Evolutionary conservation across 1,140 invertebrate species (phyloP).

Genomic region (Drosophila dunni): DNA sequence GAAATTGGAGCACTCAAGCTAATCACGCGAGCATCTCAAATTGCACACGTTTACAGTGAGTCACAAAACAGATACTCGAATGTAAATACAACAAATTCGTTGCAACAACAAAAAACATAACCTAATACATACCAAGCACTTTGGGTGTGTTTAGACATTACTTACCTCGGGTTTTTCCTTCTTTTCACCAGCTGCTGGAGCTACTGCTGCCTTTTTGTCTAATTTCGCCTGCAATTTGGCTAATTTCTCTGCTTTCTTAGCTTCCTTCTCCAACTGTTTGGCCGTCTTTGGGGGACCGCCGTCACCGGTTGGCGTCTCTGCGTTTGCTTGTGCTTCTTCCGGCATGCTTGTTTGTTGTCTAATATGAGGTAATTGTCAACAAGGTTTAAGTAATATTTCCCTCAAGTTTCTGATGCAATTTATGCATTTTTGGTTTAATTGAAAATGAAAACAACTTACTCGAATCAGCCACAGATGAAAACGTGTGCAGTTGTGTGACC

Average conservation of each 20-base stretch:
- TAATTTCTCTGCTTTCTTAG: slow-evolving; percentile 94
- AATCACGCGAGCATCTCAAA: slow-evolving; percentile 2
- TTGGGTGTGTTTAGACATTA: not conserved
- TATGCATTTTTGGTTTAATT: slow-evolving; percentile 2
- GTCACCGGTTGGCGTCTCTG: slow-evolving; percentile 37
- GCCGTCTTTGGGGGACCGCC: slow-evolving; percentile 89
- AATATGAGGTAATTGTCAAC: slow-evolving; percentile 19
- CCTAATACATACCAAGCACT: slow-evolving; percentile 1
- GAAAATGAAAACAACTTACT: slow-evolving; percentile 42
- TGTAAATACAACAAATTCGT: slow-evolving; percentile 6
- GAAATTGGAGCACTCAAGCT: slow-evolving; percentile 1
- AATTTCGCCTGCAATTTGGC: slow-evolving; percentile 97
- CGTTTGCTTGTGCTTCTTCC: slow-evolving; percentile 34
- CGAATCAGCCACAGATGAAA: slow-evolving; percentile 64
- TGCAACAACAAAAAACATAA: slow-evolving; percentile 25
- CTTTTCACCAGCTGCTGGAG: slow-evolving; percentile 86
- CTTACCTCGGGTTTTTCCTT: slow-evolving; percentile 87
- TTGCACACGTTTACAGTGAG: slow-evolving; percentile 33
- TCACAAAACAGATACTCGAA: slow-evolving; percentile 16
- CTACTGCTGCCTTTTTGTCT: slow-evolving; percentile 89
- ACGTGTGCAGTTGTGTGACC: slow-evolving; percentile 65
- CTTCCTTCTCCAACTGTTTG: slow-evolving; percentile 95
- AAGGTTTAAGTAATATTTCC: slow-evolving; percentile 5
- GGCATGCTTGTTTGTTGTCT: slow-evolving; percentile 41
- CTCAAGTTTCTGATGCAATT: slow-evolving; percentile 41